Evolutionary conservation across 1,140 invertebrate genomes (phyloP).

Genomic region (Drosophila pruinosa): DNA sequence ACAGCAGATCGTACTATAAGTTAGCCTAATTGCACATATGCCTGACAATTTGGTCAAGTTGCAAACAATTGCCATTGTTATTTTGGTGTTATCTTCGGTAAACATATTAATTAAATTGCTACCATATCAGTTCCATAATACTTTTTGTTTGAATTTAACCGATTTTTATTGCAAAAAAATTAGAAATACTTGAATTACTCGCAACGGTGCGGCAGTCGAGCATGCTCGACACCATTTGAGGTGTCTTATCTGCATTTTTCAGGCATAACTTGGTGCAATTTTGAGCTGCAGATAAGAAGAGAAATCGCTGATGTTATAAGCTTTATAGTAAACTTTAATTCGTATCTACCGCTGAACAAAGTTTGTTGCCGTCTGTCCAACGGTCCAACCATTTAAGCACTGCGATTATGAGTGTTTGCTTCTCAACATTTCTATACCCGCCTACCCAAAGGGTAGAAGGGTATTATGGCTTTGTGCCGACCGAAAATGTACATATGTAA

Average conservation of each 20-base stretch:
- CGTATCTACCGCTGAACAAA: neutral
- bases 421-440: too few species aligned
- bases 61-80: neutral
- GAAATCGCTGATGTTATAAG: too few species aligned
- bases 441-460: too few species aligned
- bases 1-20: conserved; percentile 1
- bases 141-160: neutral
- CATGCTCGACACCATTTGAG: neutral
- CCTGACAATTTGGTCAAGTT: neutral
- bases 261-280: neutral
- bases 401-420: too few species aligned
- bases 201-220: neutral
- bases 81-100: neutral
- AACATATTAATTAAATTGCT: neutral
- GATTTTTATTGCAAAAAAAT: neutral
- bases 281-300: neutral
- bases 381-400: too few species aligned
- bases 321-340: too few species aligned
- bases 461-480: too few species aligned
- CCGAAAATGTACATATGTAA: too few species aligned
- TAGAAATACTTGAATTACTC: neutral
- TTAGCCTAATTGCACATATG: neutral
- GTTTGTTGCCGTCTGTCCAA: neutral
- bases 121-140: neutral
- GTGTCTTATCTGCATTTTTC: neutral